Percentiles rank a stretch among this genome's conserved stretches.
phyloP scores from a whole-genome alignment of 1,140 invertebrate genomes.

The Contarinia nasturtii region DNA sequence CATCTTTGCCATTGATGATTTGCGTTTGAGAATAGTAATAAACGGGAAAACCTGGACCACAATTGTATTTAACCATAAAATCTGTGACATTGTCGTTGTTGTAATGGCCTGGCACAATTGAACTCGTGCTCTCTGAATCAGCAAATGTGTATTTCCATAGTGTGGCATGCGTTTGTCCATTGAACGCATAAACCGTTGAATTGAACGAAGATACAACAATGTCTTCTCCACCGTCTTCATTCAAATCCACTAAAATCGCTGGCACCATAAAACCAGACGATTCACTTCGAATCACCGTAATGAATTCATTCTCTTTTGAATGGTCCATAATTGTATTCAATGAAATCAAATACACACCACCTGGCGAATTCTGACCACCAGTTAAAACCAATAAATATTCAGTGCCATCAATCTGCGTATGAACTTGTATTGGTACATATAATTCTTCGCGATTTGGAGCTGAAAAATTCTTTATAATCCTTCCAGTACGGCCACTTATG shows the following conservation, averaged over 20 bases:
- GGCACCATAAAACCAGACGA: constrained; percentile 35
- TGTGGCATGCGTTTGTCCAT: constrained; percentile 42
- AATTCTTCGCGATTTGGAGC: constrained; percentile 51
- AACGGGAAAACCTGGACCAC: constrained; percentile 50
- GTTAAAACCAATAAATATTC: constrained; percentile 39
- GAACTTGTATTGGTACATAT: constrained; percentile 35
- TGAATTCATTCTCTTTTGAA: constrained; percentile 9
- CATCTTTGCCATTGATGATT: constrained; percentile 38
- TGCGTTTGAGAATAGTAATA: constrained; percentile 58
- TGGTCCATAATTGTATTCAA: constrained; percentile 25
- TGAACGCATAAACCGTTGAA: constrained; percentile 48
- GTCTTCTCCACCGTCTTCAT: constrained; percentile 48
- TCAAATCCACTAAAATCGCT: constrained; percentile 57
- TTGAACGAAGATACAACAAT: constrained; percentile 55
- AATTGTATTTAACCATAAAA: constrained; percentile 62
- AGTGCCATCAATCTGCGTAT: constrained; percentile 17
- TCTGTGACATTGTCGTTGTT: constrained; percentile 66
- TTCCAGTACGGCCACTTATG: constrained; percentile 48
- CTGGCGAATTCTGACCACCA: constrained; percentile 50
- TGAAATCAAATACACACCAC: constrained; percentile 43
- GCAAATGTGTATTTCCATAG: constrained; percentile 56
- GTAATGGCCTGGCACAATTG: constrained; percentile 63
- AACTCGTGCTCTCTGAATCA: constrained; percentile 39
- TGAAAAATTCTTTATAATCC: constrained; percentile 35
- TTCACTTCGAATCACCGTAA: constrained; percentile 17